These are phyloP conservation scores for Halictus ligatus DNA, from an alignment of 2,888 invertebrate species.

Conservation along the genomic window DNA sequence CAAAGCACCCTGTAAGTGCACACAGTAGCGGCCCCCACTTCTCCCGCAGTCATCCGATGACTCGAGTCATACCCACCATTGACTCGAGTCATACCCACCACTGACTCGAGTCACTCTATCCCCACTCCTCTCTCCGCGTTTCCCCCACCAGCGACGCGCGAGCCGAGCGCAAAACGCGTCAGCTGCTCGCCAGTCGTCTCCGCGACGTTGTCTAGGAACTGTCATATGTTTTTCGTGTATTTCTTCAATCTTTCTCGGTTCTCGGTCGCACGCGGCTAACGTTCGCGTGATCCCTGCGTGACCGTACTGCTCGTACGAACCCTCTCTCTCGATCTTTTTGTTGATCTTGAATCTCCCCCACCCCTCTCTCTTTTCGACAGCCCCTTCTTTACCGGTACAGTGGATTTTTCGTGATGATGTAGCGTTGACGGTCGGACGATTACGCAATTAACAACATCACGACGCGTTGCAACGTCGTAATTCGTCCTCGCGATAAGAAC, in stretches of 20 bases:
- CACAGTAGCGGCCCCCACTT: neutral
- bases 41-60: neutral
- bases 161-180: conserved; percentile 74
- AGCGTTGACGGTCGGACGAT: conserved; percentile 21
- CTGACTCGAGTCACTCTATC: conserved; percentile 9
- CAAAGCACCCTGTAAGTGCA: neutral
- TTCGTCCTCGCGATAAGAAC: conserved; percentile 40
- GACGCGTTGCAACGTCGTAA: conserved; percentile 34
- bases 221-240: conserved; percentile 18
- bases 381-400: neutral
- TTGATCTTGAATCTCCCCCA: neutral
- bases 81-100: neutral
- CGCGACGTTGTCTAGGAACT: conserved; percentile 66
- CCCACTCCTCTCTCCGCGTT: conserved; percentile 44
- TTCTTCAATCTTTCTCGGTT: neutral
- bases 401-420: neutral
- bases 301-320: neutral
- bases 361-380: neutral
- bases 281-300: neutral
- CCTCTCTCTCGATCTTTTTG: neutral
- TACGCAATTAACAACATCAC: conserved; percentile 49
- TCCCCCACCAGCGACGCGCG: conserved; percentile 10
- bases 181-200: conserved; percentile 79
- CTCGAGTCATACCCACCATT: neutral
- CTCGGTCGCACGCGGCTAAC: neutral